These are phyloP conservation scores for Danio jaintianensis DNA, from an alignment of 2,797 vertebrate genomes.

Conservation along the genomic window DNA sequence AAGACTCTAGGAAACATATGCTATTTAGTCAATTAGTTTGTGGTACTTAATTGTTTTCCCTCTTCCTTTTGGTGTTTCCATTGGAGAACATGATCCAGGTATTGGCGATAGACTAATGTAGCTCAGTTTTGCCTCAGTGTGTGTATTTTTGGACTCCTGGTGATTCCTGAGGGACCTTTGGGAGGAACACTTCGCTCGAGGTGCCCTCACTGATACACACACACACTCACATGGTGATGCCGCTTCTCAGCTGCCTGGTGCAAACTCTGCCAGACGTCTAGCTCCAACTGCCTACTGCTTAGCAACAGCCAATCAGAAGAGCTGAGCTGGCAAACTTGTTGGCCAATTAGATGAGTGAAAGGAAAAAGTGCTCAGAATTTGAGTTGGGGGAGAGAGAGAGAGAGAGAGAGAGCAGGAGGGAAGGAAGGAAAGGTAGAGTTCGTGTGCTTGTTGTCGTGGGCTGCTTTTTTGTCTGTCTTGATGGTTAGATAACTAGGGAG, in stretches of 20 bases:
- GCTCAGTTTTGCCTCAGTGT: slow-evolving; percentile 51
- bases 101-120: slow-evolving; percentile 27
- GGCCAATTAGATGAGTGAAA: slow-evolving; percentile 76
- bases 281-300: slow-evolving; percentile 82
- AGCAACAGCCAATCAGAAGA: slow-evolving; percentile 84
- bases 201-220: slow-evolving; percentile 52
- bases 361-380: slow-evolving; percentile 79
- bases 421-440: slow-evolving; percentile 50
- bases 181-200: slow-evolving; percentile 54
- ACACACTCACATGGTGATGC: slow-evolving; percentile 38
- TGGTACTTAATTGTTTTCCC: not conserved
- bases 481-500: slow-evolving; percentile 73
- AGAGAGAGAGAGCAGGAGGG: slow-evolving; percentile 51
- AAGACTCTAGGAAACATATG: not conserved
- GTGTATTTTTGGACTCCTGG: slow-evolving; percentile 62
- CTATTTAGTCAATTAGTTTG: not conserved
- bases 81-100: slow-evolving; percentile 16
- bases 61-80: not conserved
- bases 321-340: slow-evolving; percentile 69
- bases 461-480: slow-evolving; percentile 53
- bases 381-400: slow-evolving; percentile 70
- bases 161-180: slow-evolving; percentile 59
- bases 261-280: slow-evolving; percentile 67
- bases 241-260: slow-evolving; percentile 59
- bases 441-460: slow-evolving; percentile 64